Base-by-base conservation (phyloP, 2,797 vertebrate genomes). In the Myripristis murdjan region DNA sequence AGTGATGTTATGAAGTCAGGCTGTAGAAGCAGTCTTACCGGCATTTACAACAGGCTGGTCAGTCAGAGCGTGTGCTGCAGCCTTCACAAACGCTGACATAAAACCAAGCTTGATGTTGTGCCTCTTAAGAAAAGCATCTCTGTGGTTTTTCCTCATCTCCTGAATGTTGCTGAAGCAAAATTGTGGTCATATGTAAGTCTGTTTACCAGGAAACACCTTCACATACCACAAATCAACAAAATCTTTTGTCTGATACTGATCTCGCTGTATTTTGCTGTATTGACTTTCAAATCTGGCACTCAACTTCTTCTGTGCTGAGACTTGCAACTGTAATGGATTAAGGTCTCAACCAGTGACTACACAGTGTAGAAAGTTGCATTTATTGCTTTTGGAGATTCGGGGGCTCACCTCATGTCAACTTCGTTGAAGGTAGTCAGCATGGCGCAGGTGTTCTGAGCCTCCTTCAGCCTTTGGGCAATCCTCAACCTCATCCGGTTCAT, bases 351-450 rank as follows among this genome's bases (percentile, higher is more conserved):
- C 3, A 22, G 3, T 26, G 16, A 10, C 37, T 60, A 44, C 5
- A 68, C 7, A 1, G 10, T 15, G 4, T 14, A 31, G 33, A 54
- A 39, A 23, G 22, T 1, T 22, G 0, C 5, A 28, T 23, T 10
- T 14, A 48, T 54, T 5, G 14, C 9, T 28, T 7, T 7, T 8
- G 3, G 6, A 35, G 56, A 9, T 22, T 15, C 37, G 10, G 49
- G 3, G 6, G 20, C 83, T 92, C 77, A 98, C 97, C 97, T 96
- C 97, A 99, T 98, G 88, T 99, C 97, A 0, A 99, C 91, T 88
- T 99, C 97, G 37, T 98, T 99, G 89, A 99, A 99, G 49, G 97
- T 99, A 3, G 97, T 98, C 86, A 99, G 87, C 97, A 99, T 98
- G 48, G 97, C 97, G 68, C 97, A 98, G 35, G 97, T 98, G 73